phyloP scores from a whole-genome alignment of 2,888 invertebrate genomes.

The Aphidoletes aphidimyza region DNA sequence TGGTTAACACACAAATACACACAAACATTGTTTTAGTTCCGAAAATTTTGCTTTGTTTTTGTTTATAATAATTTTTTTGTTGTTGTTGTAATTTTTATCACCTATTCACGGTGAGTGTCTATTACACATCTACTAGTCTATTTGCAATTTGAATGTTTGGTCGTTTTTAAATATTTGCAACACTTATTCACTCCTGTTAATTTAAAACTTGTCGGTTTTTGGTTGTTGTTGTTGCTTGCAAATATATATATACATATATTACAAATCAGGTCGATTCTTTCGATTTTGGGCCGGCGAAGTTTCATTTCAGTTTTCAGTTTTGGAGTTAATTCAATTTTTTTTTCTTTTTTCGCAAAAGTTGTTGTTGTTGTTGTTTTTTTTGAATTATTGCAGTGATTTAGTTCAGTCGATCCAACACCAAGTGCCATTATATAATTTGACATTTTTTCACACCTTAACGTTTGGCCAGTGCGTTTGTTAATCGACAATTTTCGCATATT shows the following conservation, averaged over 20 bases:
- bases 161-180: not conserved
- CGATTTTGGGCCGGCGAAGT: not conserved
- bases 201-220: too few species aligned
- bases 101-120: slow-evolving; percentile 27
- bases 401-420: not conserved
- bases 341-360: too few species aligned
- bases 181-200: not conserved
- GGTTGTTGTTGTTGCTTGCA: not conserved
- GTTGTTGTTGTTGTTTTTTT: not conserved
- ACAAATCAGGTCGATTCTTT: slow-evolving; percentile 22
- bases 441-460: slow-evolving; percentile 7
- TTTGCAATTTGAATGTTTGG: not conserved
- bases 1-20: not conserved
- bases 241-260: not conserved
- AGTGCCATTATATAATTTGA: slow-evolving; percentile 34
- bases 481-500: not conserved
- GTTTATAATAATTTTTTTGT: too few species aligned
- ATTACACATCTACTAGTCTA: not conserved
- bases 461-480: not conserved
- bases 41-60: too few species aligned
- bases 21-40: not conserved
- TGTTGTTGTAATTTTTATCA: slow-evolving; percentile 14
- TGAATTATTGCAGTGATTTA: not conserved
- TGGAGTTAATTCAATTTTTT: not conserved
- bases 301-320: not conserved